Evolutionary conservation across 2,113 vertebrate genomes (phyloP), one percentile per base, ranked within the genome.

Genomic region (Prionailurus viverrinus): DNA sequence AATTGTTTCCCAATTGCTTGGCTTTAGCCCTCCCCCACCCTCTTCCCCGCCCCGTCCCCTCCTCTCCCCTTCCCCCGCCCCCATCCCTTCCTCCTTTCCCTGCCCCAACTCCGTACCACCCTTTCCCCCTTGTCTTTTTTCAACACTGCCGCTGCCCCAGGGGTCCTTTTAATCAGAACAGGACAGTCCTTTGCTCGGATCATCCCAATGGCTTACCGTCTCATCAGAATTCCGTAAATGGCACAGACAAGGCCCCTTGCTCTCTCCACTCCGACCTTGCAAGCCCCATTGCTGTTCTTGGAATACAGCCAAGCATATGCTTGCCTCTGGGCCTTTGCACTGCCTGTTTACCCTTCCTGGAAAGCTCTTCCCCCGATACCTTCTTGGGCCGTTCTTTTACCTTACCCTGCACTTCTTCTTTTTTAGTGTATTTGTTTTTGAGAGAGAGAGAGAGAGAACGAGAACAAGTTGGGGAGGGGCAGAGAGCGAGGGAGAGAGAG

Each of bases 41-140:
- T 7, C n/a, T 4, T 39, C 11, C 7, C 48, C 45, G 13, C 45
- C 12, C 51, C 19, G 4, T 27, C 13, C 13, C 3, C 1, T 25
- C 7, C 41, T 45, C 41, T 45, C 3, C 39, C 39, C 41, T 45
- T 1, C 39, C 39, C 23, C 36, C 21, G 36, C 9, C 21, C 36
- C 36, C 11, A 12, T 0, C 5, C 41, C 3, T 51, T 51, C 12
- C 51, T 14, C 51, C 51, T 51, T 14, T 3, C 14, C 73, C 25
- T 3, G 27, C 73, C 13, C 41, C 41, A 29, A 12, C 8, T 9
- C 16, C 15, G 1, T 11, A 33, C n/a, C 3, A 9, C 2, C 53
- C 21, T 1, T 4, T 7, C 13, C 0, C 39, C 23, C 0, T 1
- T 29, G 21, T 10, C 5, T 41, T 76, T 18, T 36, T 7, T 31